Evolutionary conservation across 1,140 invertebrate genomes (phyloP).

Genomic region (Neocloeon triangulifer): DNA sequence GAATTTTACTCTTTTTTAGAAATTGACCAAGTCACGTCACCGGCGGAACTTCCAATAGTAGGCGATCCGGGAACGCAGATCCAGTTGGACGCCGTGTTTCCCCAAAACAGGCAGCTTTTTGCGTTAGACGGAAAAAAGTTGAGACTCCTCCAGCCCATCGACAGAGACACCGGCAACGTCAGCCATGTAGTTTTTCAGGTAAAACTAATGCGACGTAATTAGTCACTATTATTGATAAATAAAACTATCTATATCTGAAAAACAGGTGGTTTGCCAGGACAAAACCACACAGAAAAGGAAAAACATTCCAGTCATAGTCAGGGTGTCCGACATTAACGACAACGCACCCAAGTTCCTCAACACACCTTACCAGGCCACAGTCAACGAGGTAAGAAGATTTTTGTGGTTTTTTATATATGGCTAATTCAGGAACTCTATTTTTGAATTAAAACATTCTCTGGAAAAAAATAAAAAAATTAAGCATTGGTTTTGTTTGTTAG

Average conservation of each 20-base stretch:
- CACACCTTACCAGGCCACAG: conserved; percentile 55
- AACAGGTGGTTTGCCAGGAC: conserved; percentile 55
- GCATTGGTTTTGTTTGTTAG: no score
- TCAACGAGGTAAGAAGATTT: conserved; percentile 73
- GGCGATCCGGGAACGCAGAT: conserved; percentile 63
- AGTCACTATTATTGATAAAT: no score
- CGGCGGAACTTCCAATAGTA: conserved; percentile 52
- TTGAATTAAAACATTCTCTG: no score
- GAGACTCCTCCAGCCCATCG: conserved; percentile 51
- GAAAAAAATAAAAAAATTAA: no score
- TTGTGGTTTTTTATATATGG: no score
- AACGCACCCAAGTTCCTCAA: conserved; percentile 60
- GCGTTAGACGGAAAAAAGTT: conserved; percentile 60
- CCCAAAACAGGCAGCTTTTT: conserved; percentile 49
- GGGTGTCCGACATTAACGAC: conserved; percentile 78
- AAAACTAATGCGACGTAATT: no score
- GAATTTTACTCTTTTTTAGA: no score
- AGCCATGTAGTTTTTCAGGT: conserved; percentile 77
- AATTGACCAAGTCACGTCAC: conserved; percentile 55
- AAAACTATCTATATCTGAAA: no score
- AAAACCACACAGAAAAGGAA: conserved; percentile 42
- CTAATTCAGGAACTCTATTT: no score
- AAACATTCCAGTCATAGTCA: conserved; percentile 67
- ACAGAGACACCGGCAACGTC: conserved; percentile 63
- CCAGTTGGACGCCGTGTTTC: conserved; percentile 49